A percentile compares a stretch with the other conserved stretches of the same genome.
phyloP scores from a whole-genome alignment of 2,797 vertebrate species.

The Bovichtus diacanthus region DNA sequence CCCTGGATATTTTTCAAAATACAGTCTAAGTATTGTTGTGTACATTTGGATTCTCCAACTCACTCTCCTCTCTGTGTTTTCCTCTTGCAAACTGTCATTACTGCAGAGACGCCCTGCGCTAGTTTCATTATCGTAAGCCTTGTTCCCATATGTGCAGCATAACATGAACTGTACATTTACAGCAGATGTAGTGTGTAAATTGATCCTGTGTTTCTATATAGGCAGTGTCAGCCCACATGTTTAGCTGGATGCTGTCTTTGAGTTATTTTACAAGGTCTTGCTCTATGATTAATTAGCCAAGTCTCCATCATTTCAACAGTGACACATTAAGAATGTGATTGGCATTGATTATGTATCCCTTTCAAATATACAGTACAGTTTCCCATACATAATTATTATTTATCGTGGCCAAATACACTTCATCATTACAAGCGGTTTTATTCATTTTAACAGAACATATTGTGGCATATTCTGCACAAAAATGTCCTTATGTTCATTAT shows the following conservation, averaged over 20 bases:
- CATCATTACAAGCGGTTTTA: conserved; percentile 20
- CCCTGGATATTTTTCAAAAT: conserved; percentile 44
- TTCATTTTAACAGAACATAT: conserved; percentile 11
- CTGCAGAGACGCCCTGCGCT: conserved; percentile 31
- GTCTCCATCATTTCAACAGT: conserved; percentile 30
- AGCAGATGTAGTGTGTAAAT: conserved; percentile 63
- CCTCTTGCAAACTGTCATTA: conserved; percentile 41
- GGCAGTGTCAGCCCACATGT: conserved; percentile 66
- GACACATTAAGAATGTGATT: conserved; percentile 45
- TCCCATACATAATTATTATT: conserved; percentile 38
- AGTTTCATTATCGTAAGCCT: conserved; percentile 61
- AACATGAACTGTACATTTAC: conserved; percentile 52
- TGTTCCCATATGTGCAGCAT: conserved; percentile 53
- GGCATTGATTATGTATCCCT: conserved; percentile 39
- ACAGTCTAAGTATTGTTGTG: conserved; percentile 43
- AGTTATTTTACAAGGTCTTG: conserved; percentile 51
- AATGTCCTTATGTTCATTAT: conserved; percentile 24
- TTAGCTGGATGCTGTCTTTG: conserved; percentile 49
- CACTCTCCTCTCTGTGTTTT: conserved; percentile 27
- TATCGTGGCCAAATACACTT: conserved; percentile 27
- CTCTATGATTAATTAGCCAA: conserved; percentile 16
- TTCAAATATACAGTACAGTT: conserved; percentile 26
- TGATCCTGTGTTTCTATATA: conserved; percentile 49
- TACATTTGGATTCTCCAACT: conserved; percentile 41
- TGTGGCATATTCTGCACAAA: conserved; percentile 29